These are phyloP conservation scores for Hypomesus transpacificus DNA, from an alignment of 2,113 vertebrate species.

Conservation along the genomic window DNA sequence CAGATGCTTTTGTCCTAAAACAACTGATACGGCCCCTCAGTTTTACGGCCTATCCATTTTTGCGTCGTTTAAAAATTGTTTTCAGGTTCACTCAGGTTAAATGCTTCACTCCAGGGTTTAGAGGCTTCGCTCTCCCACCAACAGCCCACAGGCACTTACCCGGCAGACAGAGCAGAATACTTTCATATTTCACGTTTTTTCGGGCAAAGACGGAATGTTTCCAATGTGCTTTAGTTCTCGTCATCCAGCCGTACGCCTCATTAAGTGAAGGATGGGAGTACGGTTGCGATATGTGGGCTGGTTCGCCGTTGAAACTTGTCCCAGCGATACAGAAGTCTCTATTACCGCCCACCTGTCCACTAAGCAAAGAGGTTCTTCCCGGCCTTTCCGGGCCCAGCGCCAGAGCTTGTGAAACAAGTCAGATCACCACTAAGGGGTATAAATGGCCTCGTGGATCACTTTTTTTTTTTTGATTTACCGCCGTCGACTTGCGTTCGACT, in stretches of 20 bases:
- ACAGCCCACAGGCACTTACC: neutral
- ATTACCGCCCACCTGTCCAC: conserved; percentile 56
- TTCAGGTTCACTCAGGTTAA: conserved; percentile 14
- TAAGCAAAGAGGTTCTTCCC: conserved; percentile 46
- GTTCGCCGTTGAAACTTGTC: conserved; percentile 51
- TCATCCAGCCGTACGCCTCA: conserved; percentile 43
- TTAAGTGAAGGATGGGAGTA: conserved; percentile 35
- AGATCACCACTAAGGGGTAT: conserved; percentile 34
- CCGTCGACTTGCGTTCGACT: conserved; percentile 33
- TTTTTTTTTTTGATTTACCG: conserved; percentile 21
- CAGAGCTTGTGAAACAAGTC: conserved; percentile 64
- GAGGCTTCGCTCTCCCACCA: conserved; percentile 19
- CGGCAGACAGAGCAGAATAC: conserved; percentile 1
- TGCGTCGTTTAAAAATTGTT: conserved; percentile 12
- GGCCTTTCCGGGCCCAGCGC: conserved; percentile 53
- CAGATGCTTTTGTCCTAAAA: conserved; percentile 23
- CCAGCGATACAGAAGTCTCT: conserved; percentile 48
- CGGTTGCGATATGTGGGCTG: conserved; percentile 44
- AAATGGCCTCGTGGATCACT: conserved; percentile 37
- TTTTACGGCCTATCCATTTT: conserved; percentile 7
- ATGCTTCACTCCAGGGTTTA: conserved; percentile 13
- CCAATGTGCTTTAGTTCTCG: conserved; percentile 28
- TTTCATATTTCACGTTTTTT: conserved; percentile 10
- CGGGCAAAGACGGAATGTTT: conserved; percentile 43
- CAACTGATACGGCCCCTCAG: conserved; percentile 14